Percentiles rank a stretch among this genome's conserved stretches.
These are phyloP conservation scores for Heliconius hortense DNA, from an alignment of 2,888 invertebrate species.

Conservation along the genomic window DNA sequence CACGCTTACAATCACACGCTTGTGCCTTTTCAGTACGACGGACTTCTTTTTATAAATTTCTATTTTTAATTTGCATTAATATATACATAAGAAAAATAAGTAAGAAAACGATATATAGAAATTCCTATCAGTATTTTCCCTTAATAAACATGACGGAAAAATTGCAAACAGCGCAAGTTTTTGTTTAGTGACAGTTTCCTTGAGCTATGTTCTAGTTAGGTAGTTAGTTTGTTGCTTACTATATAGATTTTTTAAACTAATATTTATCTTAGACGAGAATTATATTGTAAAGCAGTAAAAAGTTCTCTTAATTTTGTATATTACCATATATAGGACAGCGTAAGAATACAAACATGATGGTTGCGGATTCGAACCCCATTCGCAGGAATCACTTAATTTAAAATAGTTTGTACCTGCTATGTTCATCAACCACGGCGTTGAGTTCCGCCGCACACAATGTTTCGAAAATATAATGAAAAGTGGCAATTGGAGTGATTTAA, in stretches of 20 bases:
- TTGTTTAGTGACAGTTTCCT: slow-evolving; percentile 18
- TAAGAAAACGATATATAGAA: background rate
- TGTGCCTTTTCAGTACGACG: too few relatives aligned
- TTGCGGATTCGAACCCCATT: too few relatives aligned
- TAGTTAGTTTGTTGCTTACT: slow-evolving; percentile 26
- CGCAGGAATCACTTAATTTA: too few relatives aligned
- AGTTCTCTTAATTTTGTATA: background rate
- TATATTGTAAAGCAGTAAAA: background rate
- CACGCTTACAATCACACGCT: too few relatives aligned
- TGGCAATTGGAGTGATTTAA: too few relatives aligned
- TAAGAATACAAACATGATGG: too few relatives aligned
- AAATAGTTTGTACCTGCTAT: too few relatives aligned
- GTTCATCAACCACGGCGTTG: too few relatives aligned
- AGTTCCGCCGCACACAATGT: too few relatives aligned
- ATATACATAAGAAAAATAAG: background rate
- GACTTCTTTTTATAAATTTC: too few relatives aligned
- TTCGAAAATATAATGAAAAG: too few relatives aligned
- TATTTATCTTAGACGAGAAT: background rate
- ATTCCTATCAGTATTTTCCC: background rate
- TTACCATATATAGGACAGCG: too few relatives aligned
- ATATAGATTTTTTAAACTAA: slow-evolving; percentile 17
- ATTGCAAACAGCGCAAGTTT: slow-evolving; percentile 12
- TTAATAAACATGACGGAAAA: slow-evolving; percentile 19
- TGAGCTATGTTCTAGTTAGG: slow-evolving; percentile 3
- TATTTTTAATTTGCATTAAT: background rate